These are phyloP conservation scores for Tetranychus piercei DNA, from an alignment of 2,888 invertebrate species.

Conservation along the genomic window DNA sequence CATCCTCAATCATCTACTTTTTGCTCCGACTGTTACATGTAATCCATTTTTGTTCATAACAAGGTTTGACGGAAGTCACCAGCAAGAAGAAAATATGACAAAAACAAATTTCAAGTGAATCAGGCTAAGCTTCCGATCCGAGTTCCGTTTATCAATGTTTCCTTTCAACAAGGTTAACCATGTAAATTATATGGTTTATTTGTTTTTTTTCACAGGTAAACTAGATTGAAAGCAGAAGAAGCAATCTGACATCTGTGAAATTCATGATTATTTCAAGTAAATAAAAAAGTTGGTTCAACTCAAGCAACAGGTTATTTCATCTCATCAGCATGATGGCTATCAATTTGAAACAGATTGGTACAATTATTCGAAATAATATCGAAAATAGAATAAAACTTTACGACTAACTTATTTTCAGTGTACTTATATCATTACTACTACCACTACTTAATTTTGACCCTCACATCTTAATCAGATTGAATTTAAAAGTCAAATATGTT, in stretches of 20 bases:
- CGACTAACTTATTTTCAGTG: too few relatives aligned
- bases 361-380: too few relatives aligned
- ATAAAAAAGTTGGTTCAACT: too few relatives aligned
- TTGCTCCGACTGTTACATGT: not conserved
- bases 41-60: not conserved
- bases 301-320: too few relatives aligned
- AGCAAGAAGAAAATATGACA: not conserved
- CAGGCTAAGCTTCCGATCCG: not conserved
- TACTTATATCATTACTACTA: too few relatives aligned
- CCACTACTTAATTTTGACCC: too few relatives aligned
- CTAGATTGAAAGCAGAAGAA: not conserved
- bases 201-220: not conserved
- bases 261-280: too few relatives aligned
- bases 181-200: not conserved
- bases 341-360: too few relatives aligned
- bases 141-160: not conserved
- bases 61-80: slow-evolving; percentile 1
- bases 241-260: too few relatives aligned
- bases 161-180: not conserved
- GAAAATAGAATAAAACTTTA: too few relatives aligned
- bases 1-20: not conserved
- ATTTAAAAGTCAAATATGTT: not conserved
- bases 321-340: too few relatives aligned
- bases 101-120: not conserved
- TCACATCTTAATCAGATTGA: not conserved